A percentile compares a stretch with the other conserved stretches of the same genome.
Evolutionary conservation across 2,888 invertebrate genomes (phyloP).

Genomic region (Tenthredo livida): DNA sequence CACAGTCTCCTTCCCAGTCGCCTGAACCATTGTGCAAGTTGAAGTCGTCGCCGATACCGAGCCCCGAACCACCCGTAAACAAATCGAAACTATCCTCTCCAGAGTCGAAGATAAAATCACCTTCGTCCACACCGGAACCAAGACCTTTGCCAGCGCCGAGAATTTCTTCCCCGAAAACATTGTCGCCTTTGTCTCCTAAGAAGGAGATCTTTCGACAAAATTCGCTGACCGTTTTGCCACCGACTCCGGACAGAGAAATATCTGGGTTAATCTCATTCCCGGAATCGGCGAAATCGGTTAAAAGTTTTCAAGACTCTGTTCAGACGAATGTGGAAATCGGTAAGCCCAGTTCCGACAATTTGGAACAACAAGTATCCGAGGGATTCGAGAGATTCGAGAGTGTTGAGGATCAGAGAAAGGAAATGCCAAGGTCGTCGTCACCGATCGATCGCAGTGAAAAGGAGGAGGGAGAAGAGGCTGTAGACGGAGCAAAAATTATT

Average conservation of each 20-base stretch:
- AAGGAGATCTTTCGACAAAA: conserved; percentile 60
- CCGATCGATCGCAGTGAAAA: conserved; percentile 61
- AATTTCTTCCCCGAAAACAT: conserved; percentile 59
- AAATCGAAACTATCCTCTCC: conserved; percentile 62
- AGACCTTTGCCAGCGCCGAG: conserved; percentile 70
- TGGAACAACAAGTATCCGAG: conserved; percentile 10
- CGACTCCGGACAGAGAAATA: conserved; percentile 63
- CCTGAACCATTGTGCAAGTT: conserved; percentile 72
- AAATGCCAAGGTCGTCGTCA: conserved; percentile 54
- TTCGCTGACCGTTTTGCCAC: conserved; percentile 62
- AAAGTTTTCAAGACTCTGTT: conserved; percentile 29
- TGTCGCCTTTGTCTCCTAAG: conserved; percentile 62
- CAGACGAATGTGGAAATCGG: conserved; percentile 60
- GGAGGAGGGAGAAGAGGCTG: conserved; percentile 59
- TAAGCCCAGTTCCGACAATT: conserved; percentile 54
- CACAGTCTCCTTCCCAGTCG: conserved; percentile 71
- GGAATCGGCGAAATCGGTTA: conserved; percentile 61
- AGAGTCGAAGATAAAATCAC: conserved; percentile 66
- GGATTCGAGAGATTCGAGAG: conserved; percentile 16
- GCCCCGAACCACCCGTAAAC: conserved; percentile 70
- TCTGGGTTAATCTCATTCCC: conserved; percentile 61
- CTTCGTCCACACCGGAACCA: conserved; percentile 67
- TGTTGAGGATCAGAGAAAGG: conserved; percentile 48
- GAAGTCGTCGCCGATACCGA: conserved; percentile 72
- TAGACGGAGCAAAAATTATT: conserved; percentile 77